These are phyloP conservation scores for Argynnis bischoffii DNA, from an alignment of 2,888 invertebrate species.

Conservation along the genomic window DNA sequence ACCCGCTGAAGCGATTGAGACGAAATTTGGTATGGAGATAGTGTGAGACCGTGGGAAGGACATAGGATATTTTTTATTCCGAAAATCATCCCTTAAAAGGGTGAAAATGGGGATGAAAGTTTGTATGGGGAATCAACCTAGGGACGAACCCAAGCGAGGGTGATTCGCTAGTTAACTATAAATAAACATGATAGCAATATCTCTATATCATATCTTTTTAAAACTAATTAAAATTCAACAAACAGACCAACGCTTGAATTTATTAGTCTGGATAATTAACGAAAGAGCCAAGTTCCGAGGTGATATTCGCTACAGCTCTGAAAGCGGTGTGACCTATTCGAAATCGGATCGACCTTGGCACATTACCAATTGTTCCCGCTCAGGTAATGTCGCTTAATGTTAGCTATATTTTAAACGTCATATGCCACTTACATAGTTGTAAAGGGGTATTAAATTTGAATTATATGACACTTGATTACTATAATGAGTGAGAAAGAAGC, in stretches of 20 bases:
- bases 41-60: too few species aligned
- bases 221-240: constrained; percentile 16
- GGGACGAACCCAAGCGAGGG: too few species aligned
- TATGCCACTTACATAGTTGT: constrained; percentile 1
- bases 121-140: too few species aligned
- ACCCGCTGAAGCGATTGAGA: too few species aligned
- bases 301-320: constrained; percentile 28
- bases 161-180: too few species aligned
- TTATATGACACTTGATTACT: too few species aligned
- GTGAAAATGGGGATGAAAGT: too few species aligned
- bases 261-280: constrained; percentile 26
- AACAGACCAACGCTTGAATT: constrained; percentile 6
- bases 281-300: constrained; percentile 30
- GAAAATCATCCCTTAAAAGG: too few species aligned
- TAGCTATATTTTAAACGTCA: constrained; percentile 7
- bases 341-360: constrained; percentile 42
- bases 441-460: neutral
- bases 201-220: neutral
- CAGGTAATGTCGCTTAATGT: constrained; percentile 29
- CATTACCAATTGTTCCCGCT: constrained; percentile 35
- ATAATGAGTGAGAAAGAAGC: too few species aligned
- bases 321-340: constrained; percentile 35
- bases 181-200: neutral
- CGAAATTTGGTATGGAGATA: too few species aligned
- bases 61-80: too few species aligned